These are phyloP conservation scores for Orchesella cincta DNA, from an alignment of 1,140 invertebrate genomes.

Conservation along the genomic window DNA sequence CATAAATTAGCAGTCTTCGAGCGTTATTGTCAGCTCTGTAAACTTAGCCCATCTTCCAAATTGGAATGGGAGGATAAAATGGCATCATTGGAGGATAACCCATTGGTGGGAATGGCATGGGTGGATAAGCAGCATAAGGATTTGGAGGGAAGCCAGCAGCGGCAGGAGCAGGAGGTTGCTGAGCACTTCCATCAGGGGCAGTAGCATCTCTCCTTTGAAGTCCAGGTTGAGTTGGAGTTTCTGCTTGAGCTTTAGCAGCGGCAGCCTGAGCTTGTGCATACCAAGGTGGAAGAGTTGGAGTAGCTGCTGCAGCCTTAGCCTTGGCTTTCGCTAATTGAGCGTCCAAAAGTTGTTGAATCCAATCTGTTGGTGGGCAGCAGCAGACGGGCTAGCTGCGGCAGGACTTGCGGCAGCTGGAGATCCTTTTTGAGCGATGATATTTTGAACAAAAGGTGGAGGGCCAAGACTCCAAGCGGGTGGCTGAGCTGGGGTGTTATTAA, in stretches of 20 bases:
- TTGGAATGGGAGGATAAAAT: neutral
- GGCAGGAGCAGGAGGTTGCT: neutral
- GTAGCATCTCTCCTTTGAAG: neutral
- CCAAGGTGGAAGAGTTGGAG: neutral
- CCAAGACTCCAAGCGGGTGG: neutral
- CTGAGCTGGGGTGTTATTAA: neutral
- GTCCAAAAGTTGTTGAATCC: conserved; percentile 11
- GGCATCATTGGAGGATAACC: conserved; percentile 10
- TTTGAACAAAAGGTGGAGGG: conserved; percentile 28
- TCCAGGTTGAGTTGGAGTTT: neutral
- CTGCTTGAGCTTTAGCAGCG: neutral
- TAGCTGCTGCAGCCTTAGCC: neutral
- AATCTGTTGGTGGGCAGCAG: conserved; percentile 20
- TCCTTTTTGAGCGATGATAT: conserved; percentile 17
- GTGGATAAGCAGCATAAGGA: neutral
- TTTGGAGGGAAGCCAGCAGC: neutral
- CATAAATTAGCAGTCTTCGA: too few relatives aligned
- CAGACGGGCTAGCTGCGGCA: neutral
- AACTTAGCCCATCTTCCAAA: conserved; percentile 8
- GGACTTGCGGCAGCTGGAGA: neutral
- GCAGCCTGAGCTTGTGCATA: neutral
- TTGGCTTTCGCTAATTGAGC: neutral
- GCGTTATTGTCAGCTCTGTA: neutral
- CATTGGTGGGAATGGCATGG: neutral
- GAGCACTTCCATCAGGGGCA: neutral